These are phyloP conservation scores for Xanthorhoe spadicearia DNA, from an alignment of 2,888 invertebrate species.

Conservation along the genomic window DNA sequence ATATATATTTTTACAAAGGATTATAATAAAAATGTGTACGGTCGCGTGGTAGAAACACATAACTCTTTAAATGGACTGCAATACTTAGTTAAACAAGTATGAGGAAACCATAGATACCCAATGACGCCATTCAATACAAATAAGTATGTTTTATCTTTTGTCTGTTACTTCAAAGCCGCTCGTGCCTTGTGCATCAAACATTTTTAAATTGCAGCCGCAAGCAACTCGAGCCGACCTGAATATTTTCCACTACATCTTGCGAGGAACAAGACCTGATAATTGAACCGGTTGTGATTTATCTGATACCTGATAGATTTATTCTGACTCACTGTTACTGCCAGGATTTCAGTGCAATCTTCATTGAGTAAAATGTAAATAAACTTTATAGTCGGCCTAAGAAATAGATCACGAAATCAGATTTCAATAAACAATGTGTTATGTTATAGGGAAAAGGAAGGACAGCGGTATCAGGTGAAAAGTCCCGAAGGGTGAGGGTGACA, in stretches of 20 bases:
- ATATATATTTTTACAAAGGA: conserved; percentile 4
- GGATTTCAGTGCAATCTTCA: conserved; percentile 30
- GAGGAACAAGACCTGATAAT: conserved; percentile 53
- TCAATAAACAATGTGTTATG: conserved; percentile 34
- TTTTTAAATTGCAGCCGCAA: conserved; percentile 60
- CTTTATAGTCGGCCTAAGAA: conserved; percentile 32
- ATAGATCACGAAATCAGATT: conserved; percentile 27
- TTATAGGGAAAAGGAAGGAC: conserved; percentile 52
- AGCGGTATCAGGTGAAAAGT: conserved; percentile 48
- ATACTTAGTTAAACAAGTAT: conserved; percentile 5
- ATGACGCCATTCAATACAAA: conserved; percentile 5
- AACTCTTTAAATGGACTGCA: no score
- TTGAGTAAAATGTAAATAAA: conserved; percentile 37
- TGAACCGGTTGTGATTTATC: conserved; percentile 52
- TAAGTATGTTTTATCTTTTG: conserved; percentile 6
- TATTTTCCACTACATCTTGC: conserved; percentile 51
- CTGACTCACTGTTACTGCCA: conserved; percentile 34
- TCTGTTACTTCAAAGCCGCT: conserved; percentile 35
- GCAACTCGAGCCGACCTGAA: conserved; percentile 57
- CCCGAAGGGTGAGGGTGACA: conserved; percentile 66
- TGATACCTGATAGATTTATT: conserved; percentile 45
- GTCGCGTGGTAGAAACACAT: no score
- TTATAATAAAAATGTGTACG: no score
- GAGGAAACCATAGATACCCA: background rate
- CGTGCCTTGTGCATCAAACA: conserved; percentile 53